These are phyloP conservation scores for Rhodeus uyekii DNA, from an alignment of 2,797 vertebrate genomes.

Conservation along the genomic window DNA sequence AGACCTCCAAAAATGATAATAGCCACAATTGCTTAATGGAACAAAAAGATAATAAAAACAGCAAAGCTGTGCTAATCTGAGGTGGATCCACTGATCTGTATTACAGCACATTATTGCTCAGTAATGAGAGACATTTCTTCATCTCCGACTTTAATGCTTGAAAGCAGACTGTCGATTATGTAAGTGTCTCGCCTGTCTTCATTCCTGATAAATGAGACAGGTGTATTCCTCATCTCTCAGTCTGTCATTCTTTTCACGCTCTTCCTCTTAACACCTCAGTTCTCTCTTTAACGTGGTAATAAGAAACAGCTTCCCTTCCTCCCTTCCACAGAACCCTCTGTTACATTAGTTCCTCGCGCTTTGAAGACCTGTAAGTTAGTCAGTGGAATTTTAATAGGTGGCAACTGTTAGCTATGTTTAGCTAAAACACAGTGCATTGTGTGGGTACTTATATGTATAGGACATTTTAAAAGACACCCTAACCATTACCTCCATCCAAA, in stretches of 20 bases:
- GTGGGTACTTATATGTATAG: conserved; percentile 30
- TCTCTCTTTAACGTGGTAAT: conserved; percentile 32
- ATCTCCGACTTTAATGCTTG: conserved; percentile 5
- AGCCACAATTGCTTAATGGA: background rate
- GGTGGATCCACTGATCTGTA: background rate
- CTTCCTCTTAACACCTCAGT: conserved; percentile 26
- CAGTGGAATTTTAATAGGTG: conserved; percentile 64
- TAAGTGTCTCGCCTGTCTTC: background rate
- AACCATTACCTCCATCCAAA: background rate
- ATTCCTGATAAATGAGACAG: conserved; percentile 16
- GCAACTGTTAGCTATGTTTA: conserved; percentile 33
- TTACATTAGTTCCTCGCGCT: background rate
- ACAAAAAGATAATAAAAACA: background rate
- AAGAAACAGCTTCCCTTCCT: conserved; percentile 51
- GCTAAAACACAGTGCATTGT: conserved; percentile 25
- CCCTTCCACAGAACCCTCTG: background rate
- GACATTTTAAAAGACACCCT: background rate
- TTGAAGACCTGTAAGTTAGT: conserved; percentile 48
- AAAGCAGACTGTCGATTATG: background rate
- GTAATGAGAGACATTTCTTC: background rate
- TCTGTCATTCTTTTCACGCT: background rate
- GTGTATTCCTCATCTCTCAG: background rate
- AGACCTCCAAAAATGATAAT: background rate
- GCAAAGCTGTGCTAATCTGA: background rate
- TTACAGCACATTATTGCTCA: conserved; percentile 7